Conservation (phyloP, 2,888 invertebrate species). For the Maniola hyperantus region DNA sequence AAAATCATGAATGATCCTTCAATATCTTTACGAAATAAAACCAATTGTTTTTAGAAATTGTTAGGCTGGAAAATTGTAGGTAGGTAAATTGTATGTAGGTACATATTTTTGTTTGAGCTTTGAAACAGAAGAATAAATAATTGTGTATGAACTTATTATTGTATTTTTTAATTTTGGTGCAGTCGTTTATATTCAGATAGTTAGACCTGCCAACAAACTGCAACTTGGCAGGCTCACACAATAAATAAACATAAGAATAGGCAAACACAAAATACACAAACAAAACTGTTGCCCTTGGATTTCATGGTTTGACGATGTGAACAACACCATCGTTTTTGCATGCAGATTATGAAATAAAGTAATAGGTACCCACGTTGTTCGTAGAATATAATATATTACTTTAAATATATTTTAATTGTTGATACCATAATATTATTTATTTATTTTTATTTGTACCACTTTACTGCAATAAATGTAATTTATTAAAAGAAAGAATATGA, state of each 20-base stretch:
- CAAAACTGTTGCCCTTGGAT: not conserved
- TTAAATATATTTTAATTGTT: not conserved
- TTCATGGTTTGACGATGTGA: not conserved
- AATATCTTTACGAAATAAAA: too few species aligned
- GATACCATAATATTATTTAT: not conserved
- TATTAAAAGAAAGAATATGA: too few species aligned
- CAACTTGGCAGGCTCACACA: slow-evolving; percentile 10
- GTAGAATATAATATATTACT: too few species aligned
- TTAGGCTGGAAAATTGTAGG: too few species aligned
- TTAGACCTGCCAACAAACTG: slow-evolving; percentile 11
- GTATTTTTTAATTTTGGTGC: slow-evolving; percentile 1
- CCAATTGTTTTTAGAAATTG: too few species aligned
- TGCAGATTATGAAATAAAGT: not conserved
- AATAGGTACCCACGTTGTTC: too few species aligned
- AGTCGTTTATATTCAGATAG: slow-evolving; percentile 1
- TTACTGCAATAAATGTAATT: too few species aligned
- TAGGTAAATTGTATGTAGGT: too few species aligned
- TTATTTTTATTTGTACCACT: too few species aligned
- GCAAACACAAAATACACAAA: slow-evolving; percentile 3
- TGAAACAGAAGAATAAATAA: not conserved
- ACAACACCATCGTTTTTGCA: not conserved
- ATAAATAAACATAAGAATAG: slow-evolving; percentile 10
- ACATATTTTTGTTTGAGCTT: not conserved
- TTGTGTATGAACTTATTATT: not conserved
- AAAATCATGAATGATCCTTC: not conserved